Conservation (phyloP, 2,888 invertebrate species). For the Euplagia quadripunctaria region DNA sequence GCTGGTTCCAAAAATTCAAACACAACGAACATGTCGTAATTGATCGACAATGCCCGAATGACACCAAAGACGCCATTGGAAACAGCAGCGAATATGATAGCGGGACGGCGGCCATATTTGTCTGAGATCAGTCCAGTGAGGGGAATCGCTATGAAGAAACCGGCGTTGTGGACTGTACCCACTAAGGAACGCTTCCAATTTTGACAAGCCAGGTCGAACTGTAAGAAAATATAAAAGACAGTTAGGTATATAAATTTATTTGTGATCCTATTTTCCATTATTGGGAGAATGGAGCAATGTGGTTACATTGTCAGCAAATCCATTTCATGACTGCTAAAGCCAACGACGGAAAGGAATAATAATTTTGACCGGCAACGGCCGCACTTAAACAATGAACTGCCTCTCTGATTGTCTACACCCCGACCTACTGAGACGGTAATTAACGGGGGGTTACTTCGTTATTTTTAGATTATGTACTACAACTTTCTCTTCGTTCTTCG, state of each 20-base stretch:
- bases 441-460: too few species aligned
- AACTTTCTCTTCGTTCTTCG: too few species aligned
- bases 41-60: constrained; percentile 86
- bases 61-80: constrained; percentile 86
- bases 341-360: too few species aligned
- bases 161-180: constrained; percentile 92
- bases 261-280: too few species aligned
- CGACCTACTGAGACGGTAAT: too few species aligned
- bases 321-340: too few species aligned
- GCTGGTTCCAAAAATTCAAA: constrained; percentile 88
- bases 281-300: too few species aligned
- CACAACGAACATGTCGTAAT: constrained; percentile 87
- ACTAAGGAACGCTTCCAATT: constrained; percentile 92
- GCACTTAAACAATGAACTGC: too few species aligned
- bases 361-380: too few species aligned
- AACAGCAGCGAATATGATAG: constrained; percentile 87
- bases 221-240: constrained; percentile 54
- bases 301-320: too few species aligned
- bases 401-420: too few species aligned
- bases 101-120: constrained; percentile 88
- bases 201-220: constrained; percentile 90
- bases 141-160: constrained; percentile 91
- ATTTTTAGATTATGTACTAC: too few species aligned
- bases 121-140: constrained; percentile 91
- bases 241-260: background rate